Percentiles rank a stretch among this genome's conserved stretches.
phyloP scores from a whole-genome alignment of 2,888 invertebrate species.

The Atethmia centrago region DNA sequence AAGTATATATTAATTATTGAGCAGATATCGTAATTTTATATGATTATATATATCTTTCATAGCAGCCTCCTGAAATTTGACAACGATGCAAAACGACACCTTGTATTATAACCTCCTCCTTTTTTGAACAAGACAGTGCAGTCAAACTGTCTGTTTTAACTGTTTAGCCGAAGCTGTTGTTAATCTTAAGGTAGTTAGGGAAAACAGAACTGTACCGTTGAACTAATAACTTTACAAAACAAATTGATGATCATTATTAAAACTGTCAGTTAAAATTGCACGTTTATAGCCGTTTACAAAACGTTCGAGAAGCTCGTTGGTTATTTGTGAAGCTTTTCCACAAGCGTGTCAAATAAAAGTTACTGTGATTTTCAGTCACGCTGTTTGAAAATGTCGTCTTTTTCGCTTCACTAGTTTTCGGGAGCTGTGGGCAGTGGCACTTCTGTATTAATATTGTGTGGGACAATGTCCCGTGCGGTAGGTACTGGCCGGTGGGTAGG shows the following conservation, averaged over 20 bases:
- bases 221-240: not conserved
- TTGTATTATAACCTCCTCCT: no score
- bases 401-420: not conserved
- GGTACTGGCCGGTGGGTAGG: slow-evolving; percentile 52
- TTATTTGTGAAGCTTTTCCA: no score
- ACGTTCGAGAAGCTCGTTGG: no score
- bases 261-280: no score
- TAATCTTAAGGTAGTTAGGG: not conserved
- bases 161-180: not conserved
- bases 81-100: no score
- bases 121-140: no score
- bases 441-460: slow-evolving; percentile 14
- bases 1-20: no score
- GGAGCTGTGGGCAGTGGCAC: not conserved
- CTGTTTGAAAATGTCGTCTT: not conserved
- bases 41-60: no score
- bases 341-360: not conserved
- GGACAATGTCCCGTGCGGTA: slow-evolving; percentile 55
- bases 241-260: no score
- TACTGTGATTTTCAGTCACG: not conserved
- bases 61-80: no score
- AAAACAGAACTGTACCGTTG: not conserved
- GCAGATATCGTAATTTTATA: no score
- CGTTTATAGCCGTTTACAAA: no score
- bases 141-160: not conserved